Percentiles rank a stretch among this genome's conserved stretches.
phyloP scores from a whole-genome alignment of 30 jellyfish, hydroid and myxozoan genomes.

The Cassiopea andromeda region DNA sequence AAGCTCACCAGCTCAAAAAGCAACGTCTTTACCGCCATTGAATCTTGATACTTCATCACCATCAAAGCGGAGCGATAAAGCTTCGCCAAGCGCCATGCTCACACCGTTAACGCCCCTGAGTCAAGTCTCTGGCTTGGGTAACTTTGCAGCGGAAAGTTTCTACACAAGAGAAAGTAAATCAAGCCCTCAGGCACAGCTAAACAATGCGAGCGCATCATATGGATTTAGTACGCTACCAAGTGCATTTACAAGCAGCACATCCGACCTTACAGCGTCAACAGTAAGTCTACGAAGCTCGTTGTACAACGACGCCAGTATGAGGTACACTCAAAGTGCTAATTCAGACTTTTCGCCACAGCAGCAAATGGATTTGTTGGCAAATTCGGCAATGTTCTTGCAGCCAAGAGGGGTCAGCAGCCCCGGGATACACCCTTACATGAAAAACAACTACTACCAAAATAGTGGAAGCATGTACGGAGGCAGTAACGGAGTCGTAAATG shows the following conservation, averaged over 20 bases:
- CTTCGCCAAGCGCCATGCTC: slow-evolving; percentile 95
- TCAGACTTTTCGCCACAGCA: slow-evolving; percentile 91
- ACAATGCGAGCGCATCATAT: slow-evolving; percentile 51
- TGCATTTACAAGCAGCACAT: slow-evolving; percentile 70
- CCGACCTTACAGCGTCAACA: slow-evolving; percentile 52
- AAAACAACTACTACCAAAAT: slow-evolving; percentile 67
- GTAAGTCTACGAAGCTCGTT: slow-evolving; percentile 71
- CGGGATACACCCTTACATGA: slow-evolving; percentile 79
- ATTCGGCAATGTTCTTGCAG: slow-evolving; percentile 90
- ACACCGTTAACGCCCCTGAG: slow-evolving; percentile 98
- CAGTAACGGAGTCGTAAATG: slow-evolving; percentile 60
- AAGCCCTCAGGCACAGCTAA: slow-evolving; percentile 86
- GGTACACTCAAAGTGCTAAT: slow-evolving; percentile 75
- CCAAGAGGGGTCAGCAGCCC: slow-evolving; percentile 96
- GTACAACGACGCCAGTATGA: slow-evolving; percentile 75
- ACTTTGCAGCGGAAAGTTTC: slow-evolving; percentile 86
- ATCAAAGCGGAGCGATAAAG: slow-evolving; percentile 83
- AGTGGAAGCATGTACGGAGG: slow-evolving; percentile 74
- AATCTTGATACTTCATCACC: slow-evolving; percentile 81
- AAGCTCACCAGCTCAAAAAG: slow-evolving; percentile 74
- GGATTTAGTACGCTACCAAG: slow-evolving; percentile 46
- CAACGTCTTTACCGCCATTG: slow-evolving; percentile 86
- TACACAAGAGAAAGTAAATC: slow-evolving; percentile 77
- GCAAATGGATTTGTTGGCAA: slow-evolving; percentile 91
- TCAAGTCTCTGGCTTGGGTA: slow-evolving; percentile 83